Percentiles rank a stretch among this genome's conserved stretches.
Evolutionary conservation across 1,140 invertebrate species (phyloP).

Genomic region (Cecropterus lyciades): DNA sequence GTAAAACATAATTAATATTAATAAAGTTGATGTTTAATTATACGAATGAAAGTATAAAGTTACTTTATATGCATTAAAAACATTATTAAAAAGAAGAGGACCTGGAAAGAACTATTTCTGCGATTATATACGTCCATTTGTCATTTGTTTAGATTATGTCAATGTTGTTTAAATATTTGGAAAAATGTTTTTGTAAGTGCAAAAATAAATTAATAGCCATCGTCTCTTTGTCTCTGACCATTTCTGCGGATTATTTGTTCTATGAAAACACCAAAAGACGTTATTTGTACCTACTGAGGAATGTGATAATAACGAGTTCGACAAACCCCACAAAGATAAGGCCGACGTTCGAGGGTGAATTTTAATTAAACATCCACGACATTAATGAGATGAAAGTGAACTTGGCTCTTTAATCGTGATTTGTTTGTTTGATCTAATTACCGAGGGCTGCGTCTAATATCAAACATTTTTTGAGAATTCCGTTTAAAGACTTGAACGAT

Average conservation of each 20-base stretch:
- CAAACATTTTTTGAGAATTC: slow-evolving; percentile 26
- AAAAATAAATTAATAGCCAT: neutral
- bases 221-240: neutral
- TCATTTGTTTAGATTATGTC: no score
- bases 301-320: slow-evolving; percentile 37
- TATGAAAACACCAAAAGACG: slow-evolving; percentile 24
- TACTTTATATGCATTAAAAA: no score
- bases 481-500: neutral
- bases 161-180: no score
- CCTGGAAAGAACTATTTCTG: no score
- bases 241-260: slow-evolving; percentile 6
- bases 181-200: no score
- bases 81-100: no score
- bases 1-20: no score
- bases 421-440: slow-evolving; percentile 37
- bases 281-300: slow-evolving; percentile 33
- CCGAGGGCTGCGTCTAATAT: slow-evolving; percentile 24
- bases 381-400: slow-evolving; percentile 33
- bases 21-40: no score
- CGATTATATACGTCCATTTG: no score
- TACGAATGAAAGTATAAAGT: no score
- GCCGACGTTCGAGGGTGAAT: slow-evolving; percentile 28
- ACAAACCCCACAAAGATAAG: slow-evolving; percentile 33
- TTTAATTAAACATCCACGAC: slow-evolving; percentile 33
- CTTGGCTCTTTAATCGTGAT: slow-evolving; percentile 34